These are phyloP conservation scores for Emmelina monodactyla DNA, from an alignment of 2,888 invertebrate species.

Conservation along the genomic window DNA sequence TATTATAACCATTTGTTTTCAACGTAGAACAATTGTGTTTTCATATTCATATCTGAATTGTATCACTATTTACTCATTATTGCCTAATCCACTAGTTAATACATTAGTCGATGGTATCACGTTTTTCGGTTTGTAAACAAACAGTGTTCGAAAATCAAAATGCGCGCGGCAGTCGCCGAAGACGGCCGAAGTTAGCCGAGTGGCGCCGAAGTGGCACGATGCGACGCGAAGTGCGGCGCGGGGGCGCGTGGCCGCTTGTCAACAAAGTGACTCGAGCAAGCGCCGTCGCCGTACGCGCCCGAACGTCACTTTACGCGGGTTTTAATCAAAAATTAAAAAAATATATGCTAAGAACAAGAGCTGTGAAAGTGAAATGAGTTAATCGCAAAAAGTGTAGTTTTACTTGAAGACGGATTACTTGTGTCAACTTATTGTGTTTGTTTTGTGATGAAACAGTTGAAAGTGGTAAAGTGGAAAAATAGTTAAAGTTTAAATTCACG, in stretches of 20 bases:
- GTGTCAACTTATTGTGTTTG: background rate
- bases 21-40: too few relatives aligned
- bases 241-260: slow-evolving; percentile 54
- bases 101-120: too few relatives aligned
- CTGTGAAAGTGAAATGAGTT: background rate
- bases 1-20: too few relatives aligned
- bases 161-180: slow-evolving; percentile 19
- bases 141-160: too few relatives aligned
- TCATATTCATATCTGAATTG: too few relatives aligned
- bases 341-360: too few relatives aligned
- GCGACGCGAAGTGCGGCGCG: background rate
- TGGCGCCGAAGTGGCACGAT: slow-evolving; percentile 22
- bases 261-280: slow-evolving; percentile 47
- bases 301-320: slow-evolving; percentile 19
- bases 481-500: too few relatives aligned
- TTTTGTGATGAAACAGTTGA: background rate
- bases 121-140: too few relatives aligned
- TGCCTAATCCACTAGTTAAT: too few relatives aligned
- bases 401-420: too few relatives aligned
- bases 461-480: too few relatives aligned
- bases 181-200: slow-evolving; percentile 17
- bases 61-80: too few relatives aligned
- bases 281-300: slow-evolving; percentile 30
- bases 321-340: background rate
- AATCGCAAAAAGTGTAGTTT: background rate